Evolutionary conservation across 2,797 vertebrate genomes (phyloP).

Genomic region (Cossypha niveicapilla): DNA sequence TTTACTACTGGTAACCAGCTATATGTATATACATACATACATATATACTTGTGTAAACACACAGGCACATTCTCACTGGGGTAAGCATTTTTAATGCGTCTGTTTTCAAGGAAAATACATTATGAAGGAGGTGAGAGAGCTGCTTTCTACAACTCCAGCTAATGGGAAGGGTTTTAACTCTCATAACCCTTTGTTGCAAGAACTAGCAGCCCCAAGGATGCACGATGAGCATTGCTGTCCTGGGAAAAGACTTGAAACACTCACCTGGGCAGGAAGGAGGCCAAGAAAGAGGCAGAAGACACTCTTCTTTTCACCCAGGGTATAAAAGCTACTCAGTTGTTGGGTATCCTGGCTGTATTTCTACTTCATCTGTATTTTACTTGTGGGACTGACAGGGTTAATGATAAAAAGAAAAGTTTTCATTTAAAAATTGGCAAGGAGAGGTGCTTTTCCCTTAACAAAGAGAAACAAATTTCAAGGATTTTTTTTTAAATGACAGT

Average conservation of each 20-base stretch:
- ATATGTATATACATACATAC: not conserved
- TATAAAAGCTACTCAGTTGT: not conserved
- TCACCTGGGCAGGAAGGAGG: not conserved
- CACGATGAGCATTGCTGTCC: rapidly evolving
- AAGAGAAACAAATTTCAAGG: constrained; percentile 9
- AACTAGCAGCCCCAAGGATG: not conserved
- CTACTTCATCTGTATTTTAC: not conserved
- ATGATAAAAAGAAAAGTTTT: not conserved
- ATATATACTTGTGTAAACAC: not conserved
- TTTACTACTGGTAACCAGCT: not conserved
- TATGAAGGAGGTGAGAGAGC: not conserved
- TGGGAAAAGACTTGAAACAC: not conserved
- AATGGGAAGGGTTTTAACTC: not conserved
- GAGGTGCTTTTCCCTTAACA: not conserved
- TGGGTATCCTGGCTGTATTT: not conserved
- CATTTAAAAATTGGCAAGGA: not conserved
- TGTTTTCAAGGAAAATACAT: constrained; percentile 18
- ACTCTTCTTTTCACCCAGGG: not conserved
- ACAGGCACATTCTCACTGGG: not conserved
- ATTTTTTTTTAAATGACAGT: constrained; percentile 7
- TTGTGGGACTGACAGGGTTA: not conserved
- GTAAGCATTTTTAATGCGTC: not conserved
- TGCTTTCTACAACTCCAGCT: not conserved
- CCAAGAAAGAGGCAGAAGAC: not conserved
- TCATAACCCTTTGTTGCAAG: not conserved